A percentile compares a stretch with the other conserved stretches of the same genome.
phyloP scores from a whole-genome alignment of 2,113 vertebrate genomes.

The Megaptera novaeangliae region DNA sequence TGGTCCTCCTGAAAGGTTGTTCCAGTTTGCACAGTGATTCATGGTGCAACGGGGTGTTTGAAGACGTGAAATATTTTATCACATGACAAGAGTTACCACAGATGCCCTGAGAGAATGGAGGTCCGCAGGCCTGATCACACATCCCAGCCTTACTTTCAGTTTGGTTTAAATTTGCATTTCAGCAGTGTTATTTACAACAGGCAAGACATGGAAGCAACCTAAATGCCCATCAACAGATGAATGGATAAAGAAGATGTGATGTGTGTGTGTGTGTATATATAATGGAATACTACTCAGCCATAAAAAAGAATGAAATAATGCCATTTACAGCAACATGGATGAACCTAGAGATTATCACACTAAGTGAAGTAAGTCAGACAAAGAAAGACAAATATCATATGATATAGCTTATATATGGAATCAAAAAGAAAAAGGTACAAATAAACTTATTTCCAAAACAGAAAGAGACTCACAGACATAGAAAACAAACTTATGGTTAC shows the following conservation, averaged over 20 bases:
- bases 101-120: background rate
- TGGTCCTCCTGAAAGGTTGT: background rate
- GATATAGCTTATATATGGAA: background rate
- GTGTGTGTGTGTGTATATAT: background rate
- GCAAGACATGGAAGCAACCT: background rate
- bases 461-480: background rate
- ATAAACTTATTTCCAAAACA: background rate
- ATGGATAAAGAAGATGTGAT: background rate
- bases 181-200: background rate
- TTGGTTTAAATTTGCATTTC: constrained; percentile 8
- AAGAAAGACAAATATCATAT: background rate
- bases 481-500: background rate
- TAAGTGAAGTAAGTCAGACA: background rate
- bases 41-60: background rate
- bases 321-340: background rate
- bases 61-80: constrained; percentile 22
- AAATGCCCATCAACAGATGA: background rate
- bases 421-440: background rate
- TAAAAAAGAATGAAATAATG: background rate
- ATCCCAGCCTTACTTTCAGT: constrained; percentile 1
- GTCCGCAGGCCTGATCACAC: background rate
- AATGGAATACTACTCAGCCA: background rate
- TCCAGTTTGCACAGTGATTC: background rate
- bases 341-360: background rate
- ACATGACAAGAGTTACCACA: background rate